Evolutionary conservation across 2,113 vertebrate species (phyloP), one percentile per base, ranked within the genome.

Genomic region (western clawed frog (Xenopus tropicalis)): DNA sequence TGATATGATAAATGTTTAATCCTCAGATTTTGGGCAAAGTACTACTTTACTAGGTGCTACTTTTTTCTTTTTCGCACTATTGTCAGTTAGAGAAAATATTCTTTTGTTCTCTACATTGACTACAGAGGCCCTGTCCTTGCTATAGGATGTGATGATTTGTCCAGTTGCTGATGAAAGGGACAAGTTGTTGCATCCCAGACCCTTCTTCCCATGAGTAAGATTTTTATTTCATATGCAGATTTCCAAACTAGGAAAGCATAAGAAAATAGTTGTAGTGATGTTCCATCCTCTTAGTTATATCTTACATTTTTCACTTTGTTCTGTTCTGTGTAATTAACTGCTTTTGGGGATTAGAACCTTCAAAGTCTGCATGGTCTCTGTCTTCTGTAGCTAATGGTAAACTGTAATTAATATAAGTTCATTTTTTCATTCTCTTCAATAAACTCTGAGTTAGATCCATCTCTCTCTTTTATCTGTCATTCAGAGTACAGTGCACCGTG

Each of bases 231-330:
- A 17, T 54, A 54, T 54, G 52, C 16, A 54, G n/a, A 54, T 20
- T 6, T 19, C 14, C 14, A 48, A 48, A 48, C 46, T 37, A 37
- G 29, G 29, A 9, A 37, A 48, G 46, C 4, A 3, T 48, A 48
- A 48, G 46, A 48, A 13, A 48, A 48, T 48, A 48, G 46, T 48
- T 14, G 65, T 1, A 16, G 7, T 67, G 65, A 51, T 20, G 1
- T 46, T 23, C 42, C 69, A 70, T 74, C 69, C 52, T 72, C 86
- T 86, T 82, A 86, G 76, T 84, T 81, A 80, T 89, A 83, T 85
- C 86, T 77, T 79, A 57, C 23, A 69, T 37, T 79, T 83, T 78
- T 67, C 72, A 76, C 19, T 79, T 67, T 78, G 79, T 70, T 77
- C 61, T 70, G 69, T 71, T 69, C 79, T 78, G 51, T 77, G 71